Base-by-base conservation (phyloP, 1,140 invertebrate genomes). In the Epicauta chinensis region DNA sequence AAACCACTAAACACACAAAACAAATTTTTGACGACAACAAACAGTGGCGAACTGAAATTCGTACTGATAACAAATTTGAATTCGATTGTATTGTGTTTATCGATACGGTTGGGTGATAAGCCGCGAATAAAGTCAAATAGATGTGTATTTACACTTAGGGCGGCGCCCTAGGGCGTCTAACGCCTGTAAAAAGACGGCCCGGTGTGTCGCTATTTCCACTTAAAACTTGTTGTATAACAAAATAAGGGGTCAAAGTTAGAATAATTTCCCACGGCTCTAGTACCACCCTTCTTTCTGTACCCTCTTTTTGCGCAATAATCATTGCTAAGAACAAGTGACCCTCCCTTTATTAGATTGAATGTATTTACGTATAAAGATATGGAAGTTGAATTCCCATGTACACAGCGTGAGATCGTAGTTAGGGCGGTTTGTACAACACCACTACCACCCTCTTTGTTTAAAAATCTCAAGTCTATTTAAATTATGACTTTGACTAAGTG, bases 301-400 rank as follows among this genome's bases (percentile, higher is more conserved):
- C 45, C 45, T 23, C 23, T 23, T 23, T 37, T 47, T 17, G 35
- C 45, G 23, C 2, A 23, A 23, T 23, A 23, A 37, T 47, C 36
- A 47, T 47, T 47, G 45, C 23, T 47, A 47, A 47, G 45, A 47
- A 47, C 45, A 47, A 47, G 45, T 47, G 45, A 47, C 34, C 34
- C 39, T 37, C 45, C 45, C 38, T 38, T 47, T 47, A 13, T 17
- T 29, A 12, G 41, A 43, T 43, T 47, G 45, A 34, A 37, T 37
- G 45, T 47, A 47, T 47, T 47, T 47, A 37, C 45, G 45, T 38
- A 36, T 13, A 23, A 7, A 37, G 45, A 47, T 47, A 47, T 47
- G 45, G 32, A 47, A 47, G 45, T 37, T 38, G 45, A 14, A 47
- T 47, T 47, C 45, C 45, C 45, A 47, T 47, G 31, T 12, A 23